These are phyloP conservation scores for Homarus gammarus DNA, from an alignment of 2,888 invertebrate genomes.

Conservation along the genomic window DNA sequence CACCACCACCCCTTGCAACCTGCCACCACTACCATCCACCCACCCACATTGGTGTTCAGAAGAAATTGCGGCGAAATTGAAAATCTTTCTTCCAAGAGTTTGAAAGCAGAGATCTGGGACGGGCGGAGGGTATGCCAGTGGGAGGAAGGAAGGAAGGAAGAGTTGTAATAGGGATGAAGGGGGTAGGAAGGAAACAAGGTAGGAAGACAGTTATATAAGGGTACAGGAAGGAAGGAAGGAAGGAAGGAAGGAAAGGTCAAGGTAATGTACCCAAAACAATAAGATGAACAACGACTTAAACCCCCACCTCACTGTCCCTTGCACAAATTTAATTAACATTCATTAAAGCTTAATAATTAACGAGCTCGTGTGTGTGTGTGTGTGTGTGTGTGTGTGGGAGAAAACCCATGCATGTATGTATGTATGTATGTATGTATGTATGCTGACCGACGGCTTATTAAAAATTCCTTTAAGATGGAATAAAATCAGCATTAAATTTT, in stretches of 20 bases:
- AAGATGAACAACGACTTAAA: too few relatives aligned
- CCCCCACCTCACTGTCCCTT: too few relatives aligned
- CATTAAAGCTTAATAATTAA: too few relatives aligned
- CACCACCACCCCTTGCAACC: background rate
- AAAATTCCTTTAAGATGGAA: too few relatives aligned
- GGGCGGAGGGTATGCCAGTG: background rate
- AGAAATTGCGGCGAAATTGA: slow-evolving; percentile 6
- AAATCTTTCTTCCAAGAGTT: slow-evolving; percentile 14
- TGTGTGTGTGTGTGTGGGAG: too few relatives aligned
- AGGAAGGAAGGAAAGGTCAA: too few relatives aligned
- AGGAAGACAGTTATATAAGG: background rate
- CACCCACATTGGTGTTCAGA: background rate
- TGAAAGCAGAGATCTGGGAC: background rate
- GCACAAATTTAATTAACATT: too few relatives aligned
- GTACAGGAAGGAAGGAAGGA: too few relatives aligned
- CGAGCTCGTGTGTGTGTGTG: too few relatives aligned
- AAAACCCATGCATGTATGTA: background rate
- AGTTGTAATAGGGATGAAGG: background rate
- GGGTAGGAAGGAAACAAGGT: background rate
- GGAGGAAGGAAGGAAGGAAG: background rate
- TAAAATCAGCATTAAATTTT: too few relatives aligned
- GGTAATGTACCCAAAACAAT: too few relatives aligned
- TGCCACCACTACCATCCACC: background rate
- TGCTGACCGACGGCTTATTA: too few relatives aligned
- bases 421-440: background rate